Conservation (phyloP, 2,797 vertebrate genomes). For the Darevskia nairensis region DNA sequence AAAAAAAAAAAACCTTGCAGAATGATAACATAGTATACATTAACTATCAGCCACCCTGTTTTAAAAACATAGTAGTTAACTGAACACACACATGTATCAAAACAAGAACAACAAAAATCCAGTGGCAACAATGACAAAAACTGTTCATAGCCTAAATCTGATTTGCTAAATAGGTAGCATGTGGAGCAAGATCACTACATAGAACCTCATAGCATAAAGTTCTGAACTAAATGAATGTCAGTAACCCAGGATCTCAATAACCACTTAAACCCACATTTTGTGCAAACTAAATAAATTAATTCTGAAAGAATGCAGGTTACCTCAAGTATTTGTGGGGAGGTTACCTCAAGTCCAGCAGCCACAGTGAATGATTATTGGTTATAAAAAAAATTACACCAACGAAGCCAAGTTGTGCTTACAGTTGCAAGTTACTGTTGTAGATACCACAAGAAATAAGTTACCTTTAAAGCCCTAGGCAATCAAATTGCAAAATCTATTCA, state of each 20-base stretch:
- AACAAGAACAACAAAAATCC: not conserved
- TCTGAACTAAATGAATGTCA: not conserved
- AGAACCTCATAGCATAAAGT: not conserved
- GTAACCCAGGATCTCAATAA: not conserved
- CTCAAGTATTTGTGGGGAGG: accelerated
- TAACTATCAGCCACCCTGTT: not conserved
- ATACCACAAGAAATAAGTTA: not conserved
- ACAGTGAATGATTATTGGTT: not conserved
- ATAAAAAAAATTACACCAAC: not conserved
- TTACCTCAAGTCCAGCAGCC: accelerated
- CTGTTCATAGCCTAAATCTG: not conserved
- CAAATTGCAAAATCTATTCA: not conserved
- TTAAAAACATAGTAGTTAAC: not conserved
- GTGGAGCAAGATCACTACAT: not conserved
- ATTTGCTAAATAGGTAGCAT: not conserved
- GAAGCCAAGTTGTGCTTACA: not conserved
- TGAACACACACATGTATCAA: not conserved
- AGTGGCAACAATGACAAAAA: not conserved
- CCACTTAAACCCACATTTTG: not conserved
- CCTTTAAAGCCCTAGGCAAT: not conserved
- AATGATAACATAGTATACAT: not conserved
- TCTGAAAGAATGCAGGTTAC: accelerated
- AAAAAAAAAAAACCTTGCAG: not conserved
- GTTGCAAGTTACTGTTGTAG: not conserved
- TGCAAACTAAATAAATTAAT: not conserved